A percentile compares a stretch with the other conserved stretches of the same genome.
phyloP scores from a whole-genome alignment of 2,888 invertebrate species.

The Disparrhopalites patrizii region DNA sequence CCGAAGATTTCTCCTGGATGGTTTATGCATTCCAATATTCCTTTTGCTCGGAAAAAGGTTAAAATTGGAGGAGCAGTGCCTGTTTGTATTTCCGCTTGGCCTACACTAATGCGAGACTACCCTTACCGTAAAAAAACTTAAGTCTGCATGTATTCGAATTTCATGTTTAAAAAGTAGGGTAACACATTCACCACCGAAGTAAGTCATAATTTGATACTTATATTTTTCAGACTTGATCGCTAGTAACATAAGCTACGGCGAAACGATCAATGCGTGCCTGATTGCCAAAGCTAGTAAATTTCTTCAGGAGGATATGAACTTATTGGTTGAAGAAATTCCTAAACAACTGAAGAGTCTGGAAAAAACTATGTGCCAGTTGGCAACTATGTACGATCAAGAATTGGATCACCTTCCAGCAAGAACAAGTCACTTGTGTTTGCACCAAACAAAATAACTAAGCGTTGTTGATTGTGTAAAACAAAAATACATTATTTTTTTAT shows the following conservation, averaged over 20 bases:
- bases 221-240: slow-evolving; percentile 9
- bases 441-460: not conserved
- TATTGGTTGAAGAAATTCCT: slow-evolving; percentile 13
- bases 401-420: not conserved
- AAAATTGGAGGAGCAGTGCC: slow-evolving; percentile 12
- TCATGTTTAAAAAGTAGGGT: not conserved
- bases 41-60: slow-evolving; percentile 12
- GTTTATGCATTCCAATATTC: slow-evolving; percentile 15
- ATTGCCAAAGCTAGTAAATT: slow-evolving; percentile 19
- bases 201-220: not conserved
- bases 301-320: slow-evolving; percentile 13
- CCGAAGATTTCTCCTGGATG: not conserved
- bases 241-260: slow-evolving; percentile 19
- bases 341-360: slow-evolving; percentile 15
- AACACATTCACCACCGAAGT: not conserved
- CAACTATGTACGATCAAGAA: not conserved
- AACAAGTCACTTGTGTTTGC: not conserved
- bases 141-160: not conserved
- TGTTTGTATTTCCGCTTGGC: slow-evolving; percentile 8
- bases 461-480: too few species aligned
- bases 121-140: slow-evolving; percentile 24
- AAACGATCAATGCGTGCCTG: slow-evolving; percentile 14
- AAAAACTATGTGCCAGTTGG: not conserved
- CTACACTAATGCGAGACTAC: slow-evolving; percentile 12
- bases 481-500: too few species aligned